phyloP scores from a whole-genome alignment of 2,113 vertebrate species.

The Chloroceryle aenea region DNA sequence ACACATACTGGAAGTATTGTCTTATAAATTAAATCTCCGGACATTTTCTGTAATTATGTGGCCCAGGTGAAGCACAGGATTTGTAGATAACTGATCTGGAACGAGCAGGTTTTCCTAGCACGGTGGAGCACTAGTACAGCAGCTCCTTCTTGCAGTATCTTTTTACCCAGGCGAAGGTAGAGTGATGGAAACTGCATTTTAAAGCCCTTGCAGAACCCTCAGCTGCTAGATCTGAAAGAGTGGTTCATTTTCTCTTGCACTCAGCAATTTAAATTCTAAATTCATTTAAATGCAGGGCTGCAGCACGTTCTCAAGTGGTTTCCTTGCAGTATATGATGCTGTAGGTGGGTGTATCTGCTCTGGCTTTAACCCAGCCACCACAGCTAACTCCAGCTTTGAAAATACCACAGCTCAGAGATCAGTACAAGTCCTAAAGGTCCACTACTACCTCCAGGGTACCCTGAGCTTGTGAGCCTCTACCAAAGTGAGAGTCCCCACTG shows the following conservation, averaged over 20 bases:
- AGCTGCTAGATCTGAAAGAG: neutral
- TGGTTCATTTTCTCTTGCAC: neutral
- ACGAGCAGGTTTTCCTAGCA: neutral
- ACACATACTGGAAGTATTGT: conserved; percentile 13
- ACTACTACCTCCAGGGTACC: neutral
- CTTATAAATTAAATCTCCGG: conserved; percentile 11
- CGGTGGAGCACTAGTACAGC: neutral
- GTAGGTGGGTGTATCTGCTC: neutral
- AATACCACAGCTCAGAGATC: neutral
- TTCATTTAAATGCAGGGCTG: neutral
- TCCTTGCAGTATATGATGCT: neutral
- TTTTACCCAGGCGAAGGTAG: neutral
- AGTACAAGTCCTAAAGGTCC: neutral
- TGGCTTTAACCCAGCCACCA: neutral
- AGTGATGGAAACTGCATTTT: neutral
- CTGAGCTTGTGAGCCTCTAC: fast-evolving
- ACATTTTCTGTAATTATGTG: neutral
- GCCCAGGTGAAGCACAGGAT: neutral
- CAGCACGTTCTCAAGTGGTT: neutral
- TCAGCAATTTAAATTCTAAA: neutral
- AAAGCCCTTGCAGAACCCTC: neutral
- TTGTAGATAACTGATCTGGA: neutral
- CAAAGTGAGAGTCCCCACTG: neutral
- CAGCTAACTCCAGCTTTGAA: neutral
- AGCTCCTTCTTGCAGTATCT: neutral